These are phyloP conservation scores for Melanotus villosus DNA, from an alignment of 2,888 invertebrate genomes.

Conservation along the genomic window DNA sequence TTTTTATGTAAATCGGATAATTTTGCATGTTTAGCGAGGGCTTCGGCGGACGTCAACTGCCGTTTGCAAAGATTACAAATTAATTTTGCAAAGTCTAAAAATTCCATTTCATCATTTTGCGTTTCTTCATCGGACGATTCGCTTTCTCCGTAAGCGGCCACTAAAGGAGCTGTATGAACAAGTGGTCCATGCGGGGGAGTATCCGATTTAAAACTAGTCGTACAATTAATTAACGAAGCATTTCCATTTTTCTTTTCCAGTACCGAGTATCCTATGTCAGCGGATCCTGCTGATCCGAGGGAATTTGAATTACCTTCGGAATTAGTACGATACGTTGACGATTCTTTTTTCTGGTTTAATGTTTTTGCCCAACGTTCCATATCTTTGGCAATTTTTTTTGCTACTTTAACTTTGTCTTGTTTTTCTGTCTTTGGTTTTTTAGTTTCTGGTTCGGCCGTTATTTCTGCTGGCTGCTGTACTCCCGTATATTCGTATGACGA, in stretches of 20 bases:
- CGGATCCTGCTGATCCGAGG: constrained; percentile 78
- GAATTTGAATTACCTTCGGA: constrained; percentile 50
- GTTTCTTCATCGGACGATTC: constrained; percentile 75
- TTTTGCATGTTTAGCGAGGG: constrained; percentile 90
- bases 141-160: constrained; percentile 85
- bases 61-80: constrained; percentile 96
- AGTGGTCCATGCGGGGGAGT: constrained; percentile 39
- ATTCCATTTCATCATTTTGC: constrained; percentile 79
- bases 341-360: constrained; percentile 95
- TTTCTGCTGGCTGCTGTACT: constrained; percentile 57
- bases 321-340: constrained; percentile 61
- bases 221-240: constrained; percentile 46
- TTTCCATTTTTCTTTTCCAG: constrained; percentile 80
- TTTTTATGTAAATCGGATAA: constrained; percentile 96
- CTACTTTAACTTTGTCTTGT: constrained; percentile 96
- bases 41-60: constrained; percentile 92
- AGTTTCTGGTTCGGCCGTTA: constrained; percentile 67
- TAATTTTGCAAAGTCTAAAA: constrained; percentile 89
- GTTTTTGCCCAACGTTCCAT: constrained; percentile 98
- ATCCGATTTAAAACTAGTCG: constrained; percentile 63
- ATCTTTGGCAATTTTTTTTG: constrained; percentile 97
- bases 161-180: constrained; percentile 67
- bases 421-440: constrained; percentile 83
- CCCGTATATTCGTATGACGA: constrained; percentile 57
- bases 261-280: constrained; percentile 94